These are phyloP conservation scores for Rhagonycha lutea DNA, from an alignment of 2,888 invertebrate genomes.

Conservation along the genomic window DNA sequence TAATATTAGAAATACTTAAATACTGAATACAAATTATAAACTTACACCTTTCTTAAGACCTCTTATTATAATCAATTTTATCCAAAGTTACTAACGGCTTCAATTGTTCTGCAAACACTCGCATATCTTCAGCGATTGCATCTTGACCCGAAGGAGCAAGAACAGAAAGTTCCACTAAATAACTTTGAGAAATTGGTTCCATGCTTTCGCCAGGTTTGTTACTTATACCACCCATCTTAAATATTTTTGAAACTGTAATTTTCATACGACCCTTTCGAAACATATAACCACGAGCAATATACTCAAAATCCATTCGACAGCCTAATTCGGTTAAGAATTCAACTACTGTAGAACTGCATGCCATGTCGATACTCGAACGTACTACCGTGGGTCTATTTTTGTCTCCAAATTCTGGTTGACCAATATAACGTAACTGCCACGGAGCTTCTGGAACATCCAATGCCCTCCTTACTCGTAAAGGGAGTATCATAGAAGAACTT, in stretches of 20 bases:
- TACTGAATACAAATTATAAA: not conserved
- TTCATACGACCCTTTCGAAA: conserved; percentile 97
- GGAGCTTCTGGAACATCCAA: conserved; percentile 82
- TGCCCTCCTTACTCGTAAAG: conserved; percentile 82
- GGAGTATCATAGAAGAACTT: conserved; percentile 58
- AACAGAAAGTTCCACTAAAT: conserved; percentile 90
- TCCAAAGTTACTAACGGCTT: conserved; percentile 90
- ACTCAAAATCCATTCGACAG: conserved; percentile 90
- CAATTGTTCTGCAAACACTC: conserved; percentile 91
- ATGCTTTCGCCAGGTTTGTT: conserved; percentile 70
- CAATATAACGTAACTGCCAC: conserved; percentile 89
- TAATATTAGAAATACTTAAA: not conserved
- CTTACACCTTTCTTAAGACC: not conserved
- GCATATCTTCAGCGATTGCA: conserved; percentile 94
- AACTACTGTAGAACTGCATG: conserved; percentile 85
- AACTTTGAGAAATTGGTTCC: conserved; percentile 89
- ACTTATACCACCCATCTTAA: conserved; percentile 72
- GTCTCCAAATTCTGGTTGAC: conserved; percentile 88
- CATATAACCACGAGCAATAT: conserved; percentile 89
- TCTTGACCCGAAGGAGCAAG: conserved; percentile 91
- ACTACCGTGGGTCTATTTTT: conserved; percentile 89
- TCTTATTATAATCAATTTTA: conserved; percentile 84
- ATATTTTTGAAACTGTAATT: conserved; percentile 93
- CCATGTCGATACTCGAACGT: conserved; percentile 89
- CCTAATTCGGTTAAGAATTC: conserved; percentile 93